Percentiles rank a stretch among this genome's conserved stretches.
phyloP scores from a whole-genome alignment of 2,113 vertebrate genomes.

The Spea multiplicata region DNA sequence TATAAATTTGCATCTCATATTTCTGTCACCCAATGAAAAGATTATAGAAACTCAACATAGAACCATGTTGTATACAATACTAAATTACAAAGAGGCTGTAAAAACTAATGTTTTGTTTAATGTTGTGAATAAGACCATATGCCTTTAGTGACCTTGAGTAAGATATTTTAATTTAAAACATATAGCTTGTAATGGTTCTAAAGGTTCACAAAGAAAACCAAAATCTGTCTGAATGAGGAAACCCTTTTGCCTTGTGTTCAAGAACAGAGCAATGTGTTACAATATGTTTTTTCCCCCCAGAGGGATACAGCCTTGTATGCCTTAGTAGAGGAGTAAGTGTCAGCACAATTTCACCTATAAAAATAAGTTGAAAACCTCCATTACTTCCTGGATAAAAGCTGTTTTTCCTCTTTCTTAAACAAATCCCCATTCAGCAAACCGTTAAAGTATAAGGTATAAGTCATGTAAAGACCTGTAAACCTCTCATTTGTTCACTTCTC shows the following conservation, averaged over 20 bases:
- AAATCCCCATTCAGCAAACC: constrained; percentile 30
- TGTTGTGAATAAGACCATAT: constrained; percentile 81
- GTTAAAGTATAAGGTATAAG: constrained; percentile 33
- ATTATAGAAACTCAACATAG: constrained; percentile 71
- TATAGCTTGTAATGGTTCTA: constrained; percentile 51
- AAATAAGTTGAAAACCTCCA: constrained; percentile 1
- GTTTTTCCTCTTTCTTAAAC: constrained; percentile 14
- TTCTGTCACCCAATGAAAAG: constrained; percentile 81
- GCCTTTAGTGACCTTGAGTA: constrained; percentile 77
- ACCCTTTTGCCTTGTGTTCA: constrained; percentile 51
- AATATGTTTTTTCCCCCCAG: constrained; percentile 35
- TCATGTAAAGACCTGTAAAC: constrained; percentile 43
- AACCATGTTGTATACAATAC: constrained; percentile 77
- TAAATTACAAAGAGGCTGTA: constrained; percentile 82
- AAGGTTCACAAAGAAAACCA: constrained; percentile 56
- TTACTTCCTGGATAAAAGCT: constrained; percentile 1
- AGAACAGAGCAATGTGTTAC: constrained; percentile 42
- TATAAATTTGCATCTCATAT: constrained; percentile 81
- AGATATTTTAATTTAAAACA: constrained; percentile 84
- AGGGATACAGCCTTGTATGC: neutral
- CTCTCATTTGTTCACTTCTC: constrained; percentile 41
- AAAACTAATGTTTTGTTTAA: constrained; percentile 84
- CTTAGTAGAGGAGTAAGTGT: neutral
- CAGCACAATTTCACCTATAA: constrained; percentile 9
- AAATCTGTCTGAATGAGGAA: constrained; percentile 64